Percentiles rank a stretch among this genome's conserved stretches.
phyloP scores from a whole-genome alignment of 2,888 invertebrate species.

The Drosophila basisetae region DNA sequence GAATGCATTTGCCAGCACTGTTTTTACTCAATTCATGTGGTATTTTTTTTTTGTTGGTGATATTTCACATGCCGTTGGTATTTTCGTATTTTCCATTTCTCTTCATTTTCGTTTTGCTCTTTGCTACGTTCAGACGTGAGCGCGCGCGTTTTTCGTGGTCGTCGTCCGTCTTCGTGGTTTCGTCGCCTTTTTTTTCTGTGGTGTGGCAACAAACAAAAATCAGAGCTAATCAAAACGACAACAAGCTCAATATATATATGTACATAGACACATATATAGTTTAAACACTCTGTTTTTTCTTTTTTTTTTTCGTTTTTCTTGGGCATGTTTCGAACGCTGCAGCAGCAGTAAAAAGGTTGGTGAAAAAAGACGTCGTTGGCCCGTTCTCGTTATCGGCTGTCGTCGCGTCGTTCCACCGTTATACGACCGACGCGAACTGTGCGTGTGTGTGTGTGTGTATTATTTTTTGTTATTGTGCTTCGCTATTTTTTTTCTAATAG shows the following conservation, averaged over 20 bases:
- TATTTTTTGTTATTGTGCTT: constrained; percentile 63
- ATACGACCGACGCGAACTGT: constrained; percentile 49
- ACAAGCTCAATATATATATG: constrained; percentile 24
- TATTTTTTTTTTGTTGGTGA: constrained; percentile 32
- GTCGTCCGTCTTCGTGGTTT: constrained; percentile 43
- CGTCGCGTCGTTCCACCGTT: constrained; percentile 57
- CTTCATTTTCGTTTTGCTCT: constrained; percentile 65
- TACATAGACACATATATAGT: constrained; percentile 30
- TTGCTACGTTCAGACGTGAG: constrained; percentile 60
- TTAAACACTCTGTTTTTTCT: constrained; percentile 4
- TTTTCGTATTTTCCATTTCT: constrained; percentile 58
- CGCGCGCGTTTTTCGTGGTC: constrained; percentile 56
- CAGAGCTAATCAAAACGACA: constrained; percentile 18
- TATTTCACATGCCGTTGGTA: constrained; percentile 44
- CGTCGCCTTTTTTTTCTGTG: constrained; percentile 40
- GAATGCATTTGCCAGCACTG: constrained; percentile 38
- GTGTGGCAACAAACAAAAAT: constrained; percentile 50
- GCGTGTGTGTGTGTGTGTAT: constrained; percentile 45
- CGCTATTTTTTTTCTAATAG: constrained; percentile 28
- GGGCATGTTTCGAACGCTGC: constrained; percentile 57
- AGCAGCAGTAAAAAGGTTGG: constrained; percentile 58
- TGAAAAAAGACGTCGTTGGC: constrained; percentile 57
- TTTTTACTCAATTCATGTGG: constrained; percentile 18
- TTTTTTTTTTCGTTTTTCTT: constrained; percentile 46
- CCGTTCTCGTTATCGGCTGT: constrained; percentile 58